These are phyloP conservation scores for Recurvirostra avosetta DNA, from an alignment of 2,113 vertebrate genomes.

Conservation along the genomic window DNA sequence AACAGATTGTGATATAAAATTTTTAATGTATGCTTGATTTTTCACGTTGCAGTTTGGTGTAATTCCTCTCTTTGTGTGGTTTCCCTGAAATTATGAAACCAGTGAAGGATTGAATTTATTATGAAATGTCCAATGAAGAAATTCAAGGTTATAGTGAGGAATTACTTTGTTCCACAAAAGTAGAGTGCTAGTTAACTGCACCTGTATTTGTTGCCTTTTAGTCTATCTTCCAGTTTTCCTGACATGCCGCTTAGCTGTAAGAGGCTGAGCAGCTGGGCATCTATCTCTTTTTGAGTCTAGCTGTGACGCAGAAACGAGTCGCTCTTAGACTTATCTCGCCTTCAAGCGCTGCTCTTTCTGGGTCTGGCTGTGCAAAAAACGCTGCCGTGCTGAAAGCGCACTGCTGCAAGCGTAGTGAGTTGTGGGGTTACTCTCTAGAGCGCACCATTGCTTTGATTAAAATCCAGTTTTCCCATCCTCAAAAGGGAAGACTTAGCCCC, in stretches of 20 bases:
- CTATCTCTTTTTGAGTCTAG: neutral
- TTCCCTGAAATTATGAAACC: neutral
- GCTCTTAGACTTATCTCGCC: neutral
- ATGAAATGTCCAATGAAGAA: neutral
- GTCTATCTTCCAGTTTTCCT: neutral
- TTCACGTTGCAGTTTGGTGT: neutral
- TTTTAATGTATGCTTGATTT: neutral
- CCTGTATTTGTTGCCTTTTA: neutral
- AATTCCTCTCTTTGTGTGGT: neutral
- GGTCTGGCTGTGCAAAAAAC: neutral
- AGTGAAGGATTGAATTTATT: neutral
- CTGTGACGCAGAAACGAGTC: neutral
- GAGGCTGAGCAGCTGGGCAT: neutral
- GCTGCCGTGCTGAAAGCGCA: neutral
- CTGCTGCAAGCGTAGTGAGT: neutral
- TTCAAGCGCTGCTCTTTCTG: neutral
- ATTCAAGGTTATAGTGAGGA: neutral
- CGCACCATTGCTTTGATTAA: neutral
- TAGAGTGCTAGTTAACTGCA: neutral
- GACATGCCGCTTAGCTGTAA: neutral
- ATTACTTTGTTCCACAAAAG: neutral
- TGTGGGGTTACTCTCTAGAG: neutral
- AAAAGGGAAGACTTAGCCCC: neutral
- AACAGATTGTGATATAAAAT: neutral
- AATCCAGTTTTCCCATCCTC: neutral